phyloP scores from a whole-genome alignment of 2,113 vertebrate genomes.

The Caranx melampygus region DNA sequence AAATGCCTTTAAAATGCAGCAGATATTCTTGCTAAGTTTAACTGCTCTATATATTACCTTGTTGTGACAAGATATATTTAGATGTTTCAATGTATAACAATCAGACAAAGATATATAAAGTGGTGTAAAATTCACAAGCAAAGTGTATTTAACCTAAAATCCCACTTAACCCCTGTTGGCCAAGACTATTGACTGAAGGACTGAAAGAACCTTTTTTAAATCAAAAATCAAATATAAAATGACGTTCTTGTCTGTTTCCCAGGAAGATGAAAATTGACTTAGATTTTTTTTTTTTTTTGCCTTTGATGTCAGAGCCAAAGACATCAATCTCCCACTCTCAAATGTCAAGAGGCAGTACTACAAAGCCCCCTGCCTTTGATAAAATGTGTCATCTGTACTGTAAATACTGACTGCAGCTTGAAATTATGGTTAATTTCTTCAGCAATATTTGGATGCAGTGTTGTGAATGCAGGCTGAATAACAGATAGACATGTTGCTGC shows the following conservation, averaged over 20 bases:
- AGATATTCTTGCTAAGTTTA: too few relatives aligned
- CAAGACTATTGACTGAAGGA: too few relatives aligned
- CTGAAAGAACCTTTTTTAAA: too few relatives aligned
- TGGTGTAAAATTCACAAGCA: too few relatives aligned
- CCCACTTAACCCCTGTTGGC: not conserved
- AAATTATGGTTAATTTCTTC: conserved; percentile 40
- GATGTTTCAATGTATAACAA: not conserved
- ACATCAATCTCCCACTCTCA: conserved; percentile 34
- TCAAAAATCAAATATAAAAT: not conserved
- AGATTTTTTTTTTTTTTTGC: conserved; percentile 7
- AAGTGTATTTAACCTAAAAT: not conserved
- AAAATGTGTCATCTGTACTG: conserved; percentile 20
- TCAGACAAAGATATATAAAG: too few relatives aligned
- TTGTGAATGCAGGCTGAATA: conserved; percentile 51
- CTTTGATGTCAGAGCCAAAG: conserved; percentile 31
- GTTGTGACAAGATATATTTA: too few relatives aligned
- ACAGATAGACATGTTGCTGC: conserved; percentile 44
- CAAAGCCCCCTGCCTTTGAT: conserved; percentile 21
- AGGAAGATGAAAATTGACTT: conserved; percentile 28
- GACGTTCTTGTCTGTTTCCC: conserved; percentile 23
- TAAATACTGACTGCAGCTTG: conserved; percentile 32
- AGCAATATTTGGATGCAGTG: conserved; percentile 15
- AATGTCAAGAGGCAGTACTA: conserved; percentile 21
- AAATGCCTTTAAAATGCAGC: not conserved
- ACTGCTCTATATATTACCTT: too few relatives aligned